Conservation (phyloP, 2,113 vertebrate species). For the Corydoras sp. region DNA sequence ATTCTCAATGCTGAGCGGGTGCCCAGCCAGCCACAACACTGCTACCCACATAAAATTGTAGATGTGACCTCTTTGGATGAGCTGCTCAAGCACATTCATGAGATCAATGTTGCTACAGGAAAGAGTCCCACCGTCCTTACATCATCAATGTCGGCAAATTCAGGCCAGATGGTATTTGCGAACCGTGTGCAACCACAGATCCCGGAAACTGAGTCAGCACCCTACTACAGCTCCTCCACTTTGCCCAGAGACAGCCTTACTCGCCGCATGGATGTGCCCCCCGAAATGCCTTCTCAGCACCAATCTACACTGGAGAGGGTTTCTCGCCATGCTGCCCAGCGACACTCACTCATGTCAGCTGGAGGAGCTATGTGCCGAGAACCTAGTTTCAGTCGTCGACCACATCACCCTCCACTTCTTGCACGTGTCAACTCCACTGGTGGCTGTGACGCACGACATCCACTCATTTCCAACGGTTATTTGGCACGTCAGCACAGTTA, state of each 20-base stretch:
- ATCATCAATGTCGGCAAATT: constrained; percentile 57
- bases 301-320: constrained; percentile 68
- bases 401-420: constrained; percentile 68
- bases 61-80: constrained; percentile 84
- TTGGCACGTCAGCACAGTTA: constrained; percentile 73
- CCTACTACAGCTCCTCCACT: constrained; percentile 74
- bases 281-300: constrained; percentile 63
- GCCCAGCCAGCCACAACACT: constrained; percentile 64
- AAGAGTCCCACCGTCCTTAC: constrained; percentile 64
- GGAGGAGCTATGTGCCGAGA: constrained; percentile 68
- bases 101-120: constrained; percentile 55
- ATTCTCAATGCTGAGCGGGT: constrained; percentile 69
- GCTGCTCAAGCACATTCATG: constrained; percentile 81
- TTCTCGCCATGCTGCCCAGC: constrained; percentile 65
- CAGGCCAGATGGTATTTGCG: constrained; percentile 58
- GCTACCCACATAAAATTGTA: constrained; percentile 74
- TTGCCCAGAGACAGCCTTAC: constrained; percentile 76
- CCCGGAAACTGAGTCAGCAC: constrained; percentile 65
- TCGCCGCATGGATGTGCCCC: constrained; percentile 79
- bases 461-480: constrained; percentile 66
- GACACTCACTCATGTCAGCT: constrained; percentile 67
- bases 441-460: constrained; percentile 68
- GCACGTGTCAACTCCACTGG: constrained; percentile 76
- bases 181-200: constrained; percentile 73
- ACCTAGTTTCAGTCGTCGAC: constrained; percentile 68